Percentiles rank a stretch among this genome's conserved stretches.
These are phyloP conservation scores for Petrocephalus microphthalmus DNA, from an alignment of 2,113 vertebrate genomes.

Conservation along the genomic window DNA sequence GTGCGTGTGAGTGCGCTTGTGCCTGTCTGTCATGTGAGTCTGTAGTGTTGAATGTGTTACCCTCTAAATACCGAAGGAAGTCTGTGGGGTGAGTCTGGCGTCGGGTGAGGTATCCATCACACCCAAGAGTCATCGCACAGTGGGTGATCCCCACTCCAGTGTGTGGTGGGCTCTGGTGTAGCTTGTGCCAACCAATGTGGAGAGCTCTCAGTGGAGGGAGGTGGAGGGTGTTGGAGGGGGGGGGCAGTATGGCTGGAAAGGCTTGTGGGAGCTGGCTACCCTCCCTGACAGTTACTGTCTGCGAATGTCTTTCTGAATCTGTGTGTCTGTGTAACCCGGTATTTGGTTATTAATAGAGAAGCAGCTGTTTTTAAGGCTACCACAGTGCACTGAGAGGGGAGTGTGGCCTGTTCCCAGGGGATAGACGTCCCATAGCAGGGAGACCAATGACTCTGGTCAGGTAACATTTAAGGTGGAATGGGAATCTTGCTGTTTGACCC, in stretches of 20 bases:
- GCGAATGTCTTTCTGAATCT: neutral
- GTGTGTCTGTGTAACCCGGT: neutral
- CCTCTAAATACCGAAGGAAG: neutral
- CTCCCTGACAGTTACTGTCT: neutral
- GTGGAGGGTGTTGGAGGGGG: neutral
- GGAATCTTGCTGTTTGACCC: neutral
- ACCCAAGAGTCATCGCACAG: neutral
- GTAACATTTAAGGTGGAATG: neutral
- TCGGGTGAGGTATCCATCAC: neutral
- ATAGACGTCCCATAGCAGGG: neutral
- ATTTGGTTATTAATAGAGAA: slow-evolving; percentile 9
- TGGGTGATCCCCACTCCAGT: neutral
- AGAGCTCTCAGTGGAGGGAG: neutral
- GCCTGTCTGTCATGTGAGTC: neutral
- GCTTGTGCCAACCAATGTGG: neutral
- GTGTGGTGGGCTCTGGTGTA: neutral
- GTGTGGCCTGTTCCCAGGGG: neutral
- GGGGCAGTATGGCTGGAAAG: neutral
- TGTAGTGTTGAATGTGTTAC: neutral
- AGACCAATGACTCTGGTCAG: neutral
- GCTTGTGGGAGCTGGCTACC: neutral
- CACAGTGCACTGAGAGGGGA: neutral
- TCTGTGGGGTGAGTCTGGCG: neutral
- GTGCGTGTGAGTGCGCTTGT: neutral
- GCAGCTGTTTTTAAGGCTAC: neutral